Evolutionary conservation across 1,140 invertebrate species (phyloP).

Genomic region (Zaprionus capensis): DNA sequence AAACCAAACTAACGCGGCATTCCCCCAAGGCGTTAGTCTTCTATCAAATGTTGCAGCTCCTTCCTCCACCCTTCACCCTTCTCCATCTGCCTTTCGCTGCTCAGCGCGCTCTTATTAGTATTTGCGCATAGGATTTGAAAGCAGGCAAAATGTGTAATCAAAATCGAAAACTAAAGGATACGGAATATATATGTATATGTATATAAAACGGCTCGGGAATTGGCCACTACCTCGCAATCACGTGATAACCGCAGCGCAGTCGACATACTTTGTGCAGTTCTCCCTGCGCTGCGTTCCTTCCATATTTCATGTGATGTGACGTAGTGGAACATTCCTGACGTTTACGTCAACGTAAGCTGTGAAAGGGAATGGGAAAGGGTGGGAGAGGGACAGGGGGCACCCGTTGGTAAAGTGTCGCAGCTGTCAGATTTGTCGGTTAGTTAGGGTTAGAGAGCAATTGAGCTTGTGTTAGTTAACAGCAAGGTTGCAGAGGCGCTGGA

Average conservation of each 20-base stretch:
- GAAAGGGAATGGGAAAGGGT: background rate
- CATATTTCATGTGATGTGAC: slow-evolving; percentile 84
- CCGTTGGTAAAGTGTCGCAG: background rate
- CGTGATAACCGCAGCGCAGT: slow-evolving; percentile 61
- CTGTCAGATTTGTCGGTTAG: background rate
- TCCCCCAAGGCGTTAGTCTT: slow-evolving; percentile 6
- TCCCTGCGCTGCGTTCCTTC: slow-evolving; percentile 34
- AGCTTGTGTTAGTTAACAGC: no score
- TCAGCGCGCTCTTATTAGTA: slow-evolving; percentile 30
- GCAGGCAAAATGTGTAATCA: background rate
- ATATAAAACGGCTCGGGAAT: slow-evolving; percentile 63
- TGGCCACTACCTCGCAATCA: slow-evolving; percentile 84
- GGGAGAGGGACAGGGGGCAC: background rate
- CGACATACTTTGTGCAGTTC: background rate
- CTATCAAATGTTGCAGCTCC: slow-evolving; percentile 4
- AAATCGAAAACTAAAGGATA: background rate
- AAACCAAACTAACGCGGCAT: slow-evolving; percentile 45
- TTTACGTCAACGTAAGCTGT: slow-evolving; percentile 46
- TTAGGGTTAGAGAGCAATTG: no score
- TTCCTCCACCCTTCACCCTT: background rate
- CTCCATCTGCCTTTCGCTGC: background rate
- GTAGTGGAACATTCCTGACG: slow-evolving; percentile 83
- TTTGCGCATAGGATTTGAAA: slow-evolving; percentile 42
- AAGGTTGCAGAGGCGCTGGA: background rate
- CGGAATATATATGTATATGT: background rate